Evolutionary conservation across 2,113 vertebrate species (phyloP), one percentile per base, ranked within the genome.

Genomic region (Phyllopteryx taeniolatus): DNA sequence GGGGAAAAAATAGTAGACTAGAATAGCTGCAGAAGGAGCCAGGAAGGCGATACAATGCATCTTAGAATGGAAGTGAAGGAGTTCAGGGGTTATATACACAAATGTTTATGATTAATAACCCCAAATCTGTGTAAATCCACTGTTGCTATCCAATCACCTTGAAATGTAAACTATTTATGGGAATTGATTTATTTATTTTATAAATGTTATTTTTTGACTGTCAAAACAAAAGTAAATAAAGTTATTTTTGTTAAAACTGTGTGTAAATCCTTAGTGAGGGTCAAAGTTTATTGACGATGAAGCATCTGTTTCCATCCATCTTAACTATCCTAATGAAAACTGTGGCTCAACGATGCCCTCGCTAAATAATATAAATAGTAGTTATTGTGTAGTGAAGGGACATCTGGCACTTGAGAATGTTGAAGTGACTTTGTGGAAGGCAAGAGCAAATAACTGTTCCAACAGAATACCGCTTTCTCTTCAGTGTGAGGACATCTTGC

Each of bases 111-210:
- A 49, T 71, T 27, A 44, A 70, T 67, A 66, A 46, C 72, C 86
- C 27, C 61, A 69, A 77, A 70, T 83, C 82, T 87, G 77, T 83
- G n/a, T n/a, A 78, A 70, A 11, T 27, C 47, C 73, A 70, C 66
- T 78, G 54, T 75, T 77, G 5, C 78, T 73, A 80, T 75, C 66
- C 53, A 79, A 4, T 74, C 68, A 51, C 31, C 7, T 72, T 84
- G 13, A 67, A 11, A 56, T 27, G 14, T 39, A 5, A 68, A 22
- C 67, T 88, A 87, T 88, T 89, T 89, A 87, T 81, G 54, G 10
- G 8, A 77, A 1, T 77, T 82, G 85, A 22, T 91, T 83, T 87
- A 86, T 85, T 79, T 84, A 82, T 83, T 76, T 19, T 63, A 0
- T 56, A 49, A 39, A 35, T 31, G 13, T 61, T 63, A 3, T 74